Conservation (phyloP, 2,797 vertebrate genomes). For the Gymnoscopelus microlampas region DNA sequence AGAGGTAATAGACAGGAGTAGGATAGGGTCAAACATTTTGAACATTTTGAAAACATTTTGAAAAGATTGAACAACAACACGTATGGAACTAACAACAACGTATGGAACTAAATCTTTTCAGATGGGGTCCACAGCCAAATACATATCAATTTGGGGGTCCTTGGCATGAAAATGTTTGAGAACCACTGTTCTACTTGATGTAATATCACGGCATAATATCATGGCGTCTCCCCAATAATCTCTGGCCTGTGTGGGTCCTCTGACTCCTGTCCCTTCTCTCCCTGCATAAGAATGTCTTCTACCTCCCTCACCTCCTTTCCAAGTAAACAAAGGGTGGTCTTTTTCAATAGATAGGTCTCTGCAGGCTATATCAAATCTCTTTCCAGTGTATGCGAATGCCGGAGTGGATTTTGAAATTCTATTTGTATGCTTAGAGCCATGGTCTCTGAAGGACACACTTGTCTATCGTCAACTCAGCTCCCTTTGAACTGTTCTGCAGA, state of each 20-base stretch:
- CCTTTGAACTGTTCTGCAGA: conserved; percentile 70
- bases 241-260: conserved; percentile 27
- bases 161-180: too few relatives aligned
- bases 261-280: conserved; percentile 24
- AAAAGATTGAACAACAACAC: too few relatives aligned
- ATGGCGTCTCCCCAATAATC: background rate
- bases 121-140: too few relatives aligned
- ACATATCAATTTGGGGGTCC: too few relatives aligned
- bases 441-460: conserved; percentile 32
- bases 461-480: conserved; percentile 43
- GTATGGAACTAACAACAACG: too few relatives aligned
- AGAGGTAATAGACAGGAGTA: too few relatives aligned
- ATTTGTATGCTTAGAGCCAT: conserved; percentile 55
- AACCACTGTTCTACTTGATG: too few relatives aligned
- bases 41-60: too few relatives aligned
- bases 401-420: conserved; percentile 54
- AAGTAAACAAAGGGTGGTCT: conserved; percentile 14
- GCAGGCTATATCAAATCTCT: conserved; percentile 48
- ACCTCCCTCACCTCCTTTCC: conserved; percentile 29
- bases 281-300: conserved; percentile 35
- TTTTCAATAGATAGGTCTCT: conserved; percentile 54
- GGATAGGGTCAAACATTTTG: too few relatives aligned
- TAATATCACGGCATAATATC: background rate
- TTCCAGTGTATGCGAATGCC: conserved; percentile 55
- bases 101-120: too few relatives aligned